Percentiles rank a stretch among this genome's conserved stretches.
These are phyloP conservation scores for Caranx ignobilis DNA, from an alignment of 2,113 vertebrate species.

Conservation along the genomic window DNA sequence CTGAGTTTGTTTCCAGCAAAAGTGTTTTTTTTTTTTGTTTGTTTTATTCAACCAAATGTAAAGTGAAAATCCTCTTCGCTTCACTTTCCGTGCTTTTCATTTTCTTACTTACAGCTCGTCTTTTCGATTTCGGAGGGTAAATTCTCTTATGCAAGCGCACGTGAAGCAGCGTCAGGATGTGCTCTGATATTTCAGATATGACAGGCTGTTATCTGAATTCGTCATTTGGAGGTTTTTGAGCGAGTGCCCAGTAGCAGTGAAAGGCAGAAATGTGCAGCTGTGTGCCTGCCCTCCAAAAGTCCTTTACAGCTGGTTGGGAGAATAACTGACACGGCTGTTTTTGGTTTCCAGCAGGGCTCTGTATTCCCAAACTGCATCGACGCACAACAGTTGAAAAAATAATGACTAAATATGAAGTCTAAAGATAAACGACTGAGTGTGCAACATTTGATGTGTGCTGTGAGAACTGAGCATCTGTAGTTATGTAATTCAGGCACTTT, in stretches of 20 bases:
- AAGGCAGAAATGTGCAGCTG: slow-evolving; percentile 58
- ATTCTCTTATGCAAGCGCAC: not conserved
- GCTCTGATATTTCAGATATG: slow-evolving; percentile 21
- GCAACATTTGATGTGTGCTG: not conserved
- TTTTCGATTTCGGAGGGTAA: not conserved
- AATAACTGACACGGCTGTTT: slow-evolving; percentile 31
- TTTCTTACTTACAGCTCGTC: not conserved
- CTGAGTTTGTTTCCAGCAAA: slow-evolving; percentile 18
- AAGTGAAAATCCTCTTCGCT: slow-evolving; percentile 8
- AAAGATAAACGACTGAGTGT: not conserved
- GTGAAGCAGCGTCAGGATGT: not conserved
- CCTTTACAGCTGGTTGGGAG: slow-evolving; percentile 47
- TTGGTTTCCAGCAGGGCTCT: slow-evolving; percentile 25
- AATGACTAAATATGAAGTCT: no score
- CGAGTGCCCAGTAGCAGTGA: slow-evolving; percentile 30
- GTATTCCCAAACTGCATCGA: slow-evolving; percentile 26
- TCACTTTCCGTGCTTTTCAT: not conserved
- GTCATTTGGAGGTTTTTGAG: slow-evolving; percentile 39
- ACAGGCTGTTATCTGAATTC: slow-evolving; percentile 39
- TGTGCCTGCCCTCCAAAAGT: slow-evolving; percentile 60
- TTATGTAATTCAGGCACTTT: not conserved
- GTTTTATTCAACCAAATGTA: slow-evolving; percentile 10
- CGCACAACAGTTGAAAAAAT: not conserved
- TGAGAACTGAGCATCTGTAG: not conserved
- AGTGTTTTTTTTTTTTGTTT: not conserved